Evolutionary conservation across 2,888 invertebrate genomes (phyloP).

Genomic region (Hecatera dysodea): DNA sequence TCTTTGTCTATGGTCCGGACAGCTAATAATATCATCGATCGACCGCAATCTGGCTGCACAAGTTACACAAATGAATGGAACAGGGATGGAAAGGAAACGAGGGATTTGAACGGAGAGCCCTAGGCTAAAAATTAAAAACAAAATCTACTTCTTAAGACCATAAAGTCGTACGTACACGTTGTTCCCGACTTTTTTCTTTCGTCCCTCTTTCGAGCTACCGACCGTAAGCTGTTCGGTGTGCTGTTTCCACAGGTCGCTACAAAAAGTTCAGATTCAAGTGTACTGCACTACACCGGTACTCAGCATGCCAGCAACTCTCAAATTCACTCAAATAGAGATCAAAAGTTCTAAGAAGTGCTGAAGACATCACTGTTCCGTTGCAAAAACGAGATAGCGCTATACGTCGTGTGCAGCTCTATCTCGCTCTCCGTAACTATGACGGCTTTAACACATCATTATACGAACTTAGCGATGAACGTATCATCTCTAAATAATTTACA

Average conservation of each 20-base stretch:
- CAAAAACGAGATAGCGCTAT: neutral
- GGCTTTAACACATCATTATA: neutral
- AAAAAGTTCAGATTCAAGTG: conserved; percentile 30
- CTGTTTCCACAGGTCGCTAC: conserved; percentile 39
- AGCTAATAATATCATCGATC: neutral
- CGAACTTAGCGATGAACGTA: neutral
- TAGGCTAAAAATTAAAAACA: neutral
- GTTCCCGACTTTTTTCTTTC: neutral
- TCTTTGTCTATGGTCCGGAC: neutral
- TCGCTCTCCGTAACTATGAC: neutral
- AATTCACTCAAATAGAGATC: conserved; percentile 1
- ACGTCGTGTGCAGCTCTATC: neutral
- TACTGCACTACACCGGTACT: conserved; percentile 7
- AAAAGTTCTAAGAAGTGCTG: conserved; percentile 10
- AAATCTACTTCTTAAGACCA: conserved; percentile 28
- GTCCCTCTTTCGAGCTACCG: conserved; percentile 36
- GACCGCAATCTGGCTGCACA: neutral
- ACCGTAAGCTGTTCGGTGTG: conserved; percentile 1
- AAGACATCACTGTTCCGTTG: neutral
- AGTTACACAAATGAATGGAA: neutral
- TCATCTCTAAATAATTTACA: neutral
- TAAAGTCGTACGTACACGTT: conserved; percentile 34
- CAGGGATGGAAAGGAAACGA: conserved; percentile 3
- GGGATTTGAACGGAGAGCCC: conserved; percentile 1
- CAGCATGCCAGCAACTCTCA: neutral